These are phyloP conservation scores for Aurelia aurita complex sp. Pacific DNA, from an alignment of 30 jellyfish, hydroid and myxozoan genomes.

Conservation along the genomic window DNA sequence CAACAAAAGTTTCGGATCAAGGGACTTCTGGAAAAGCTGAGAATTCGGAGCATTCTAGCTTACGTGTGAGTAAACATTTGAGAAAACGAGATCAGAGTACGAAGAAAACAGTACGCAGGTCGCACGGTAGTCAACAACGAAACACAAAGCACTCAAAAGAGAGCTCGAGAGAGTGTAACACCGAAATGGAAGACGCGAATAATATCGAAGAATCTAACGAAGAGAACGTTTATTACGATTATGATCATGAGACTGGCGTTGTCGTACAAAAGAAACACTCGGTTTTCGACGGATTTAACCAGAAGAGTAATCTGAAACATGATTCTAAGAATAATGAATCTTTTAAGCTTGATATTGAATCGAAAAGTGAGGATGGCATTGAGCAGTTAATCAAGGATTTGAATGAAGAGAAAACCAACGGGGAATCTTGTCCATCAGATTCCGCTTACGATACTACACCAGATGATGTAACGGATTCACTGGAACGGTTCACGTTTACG, in stretches of 20 bases:
- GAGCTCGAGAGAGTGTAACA: slow-evolving; percentile 21
- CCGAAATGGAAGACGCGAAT: slow-evolving; percentile 32
- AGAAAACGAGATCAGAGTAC: slow-evolving; percentile 54
- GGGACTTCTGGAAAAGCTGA: slow-evolving; percentile 21
- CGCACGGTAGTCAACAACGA: slow-evolving; percentile 33
- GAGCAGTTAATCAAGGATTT: slow-evolving; percentile 21
- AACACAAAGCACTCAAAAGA: slow-evolving; percentile 11
- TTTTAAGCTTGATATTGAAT: slow-evolving; percentile 24
- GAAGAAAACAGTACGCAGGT: slow-evolving; percentile 22
- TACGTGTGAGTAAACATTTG: slow-evolving; percentile 60
- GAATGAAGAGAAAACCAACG: slow-evolving; percentile 10
- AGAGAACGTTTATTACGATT: slow-evolving; percentile 52
- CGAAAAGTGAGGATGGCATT: not conserved
- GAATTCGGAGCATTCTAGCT: slow-evolving; percentile 32
- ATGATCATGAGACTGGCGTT: slow-evolving; percentile 51
- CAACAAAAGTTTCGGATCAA: slow-evolving; percentile 47
- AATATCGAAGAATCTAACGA: slow-evolving; percentile 32
- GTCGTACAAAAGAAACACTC: slow-evolving; percentile 59
- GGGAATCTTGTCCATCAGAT: slow-evolving; percentile 58
- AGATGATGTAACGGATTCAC: slow-evolving; percentile 54
- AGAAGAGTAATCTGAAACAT: not conserved
- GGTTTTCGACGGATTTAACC: slow-evolving; percentile 2
- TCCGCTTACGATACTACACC: slow-evolving; percentile 71
- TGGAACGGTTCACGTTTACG: slow-evolving; percentile 34
- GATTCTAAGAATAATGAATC: not conserved